A percentile compares a stretch with the other conserved stretches of the same genome.
Evolutionary conservation across 2,888 invertebrate species (phyloP).

Genomic region (Argyresthia goedartella): DNA sequence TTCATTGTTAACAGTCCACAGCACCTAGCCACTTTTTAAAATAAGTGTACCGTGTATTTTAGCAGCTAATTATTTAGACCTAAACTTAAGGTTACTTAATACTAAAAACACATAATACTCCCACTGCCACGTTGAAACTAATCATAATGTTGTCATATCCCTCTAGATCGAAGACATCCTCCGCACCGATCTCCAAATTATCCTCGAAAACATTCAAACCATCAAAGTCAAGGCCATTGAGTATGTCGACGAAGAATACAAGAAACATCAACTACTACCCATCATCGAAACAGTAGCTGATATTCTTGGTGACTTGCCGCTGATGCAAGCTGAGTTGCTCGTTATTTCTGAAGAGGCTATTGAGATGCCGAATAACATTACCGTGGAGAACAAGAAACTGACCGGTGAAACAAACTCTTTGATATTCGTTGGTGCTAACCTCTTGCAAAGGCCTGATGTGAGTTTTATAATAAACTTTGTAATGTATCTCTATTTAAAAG

Average conservation of each 20-base stretch:
- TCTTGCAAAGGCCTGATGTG: slow-evolving; percentile 62
- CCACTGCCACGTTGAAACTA: too few species aligned
- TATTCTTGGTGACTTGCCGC: slow-evolving; percentile 75
- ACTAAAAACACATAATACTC: too few species aligned
- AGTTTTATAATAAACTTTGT: slow-evolving; percentile 16
- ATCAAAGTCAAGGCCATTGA: slow-evolving; percentile 74
- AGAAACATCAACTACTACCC: slow-evolving; percentile 52
- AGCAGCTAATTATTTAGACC: too few species aligned
- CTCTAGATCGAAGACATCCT: slow-evolving; percentile 64
- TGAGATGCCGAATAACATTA: slow-evolving; percentile 60
- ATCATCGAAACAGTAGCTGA: slow-evolving; percentile 69
- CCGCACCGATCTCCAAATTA: slow-evolving; percentile 75
- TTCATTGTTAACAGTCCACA: too few species aligned
- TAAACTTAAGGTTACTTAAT: too few species aligned
- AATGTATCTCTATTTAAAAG: too few species aligned
- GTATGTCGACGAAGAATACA: slow-evolving; percentile 61
- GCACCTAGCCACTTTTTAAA: too few species aligned
- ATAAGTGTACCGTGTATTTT: too few species aligned
- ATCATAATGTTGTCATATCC: neutral
- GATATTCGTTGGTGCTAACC: slow-evolving; percentile 61
- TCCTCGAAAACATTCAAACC: slow-evolving; percentile 77
- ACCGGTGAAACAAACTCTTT: slow-evolving; percentile 61
- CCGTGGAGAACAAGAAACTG: slow-evolving; percentile 74
- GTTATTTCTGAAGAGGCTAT: slow-evolving; percentile 65
- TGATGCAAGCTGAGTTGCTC: slow-evolving; percentile 76